Evolutionary conservation across 2,113 vertebrate species (phyloP).

Genomic region (Donacobius atricapilla): DNA sequence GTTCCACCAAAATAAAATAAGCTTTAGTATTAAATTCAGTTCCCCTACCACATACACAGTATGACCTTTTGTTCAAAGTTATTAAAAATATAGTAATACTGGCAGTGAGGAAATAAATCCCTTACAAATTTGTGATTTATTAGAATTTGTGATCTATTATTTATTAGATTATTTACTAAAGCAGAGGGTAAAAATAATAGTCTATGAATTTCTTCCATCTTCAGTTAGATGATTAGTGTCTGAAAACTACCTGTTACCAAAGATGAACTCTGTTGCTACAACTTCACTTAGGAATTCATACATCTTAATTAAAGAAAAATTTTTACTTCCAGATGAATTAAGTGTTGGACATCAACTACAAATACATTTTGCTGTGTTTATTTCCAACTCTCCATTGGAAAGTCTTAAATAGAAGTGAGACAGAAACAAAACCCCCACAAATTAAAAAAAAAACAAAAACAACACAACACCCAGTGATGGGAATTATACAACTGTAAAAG

Average conservation of each 20-base stretch:
- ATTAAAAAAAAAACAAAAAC: background rate
- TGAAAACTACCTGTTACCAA: background rate
- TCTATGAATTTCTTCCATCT: background rate
- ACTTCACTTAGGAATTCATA: background rate
- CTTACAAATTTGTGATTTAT: background rate
- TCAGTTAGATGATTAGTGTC: background rate
- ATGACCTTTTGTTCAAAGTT: background rate
- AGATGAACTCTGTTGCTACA: background rate
- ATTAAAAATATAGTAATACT: background rate
- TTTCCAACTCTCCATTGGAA: background rate
- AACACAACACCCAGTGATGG: background rate
- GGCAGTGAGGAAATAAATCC: background rate
- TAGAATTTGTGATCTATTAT: background rate
- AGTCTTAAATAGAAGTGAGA: background rate
- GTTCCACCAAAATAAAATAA: background rate
- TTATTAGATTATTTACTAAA: background rate
- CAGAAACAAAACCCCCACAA: background rate
- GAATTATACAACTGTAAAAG: background rate
- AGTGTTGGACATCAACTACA: background rate
- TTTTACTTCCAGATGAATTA: background rate
- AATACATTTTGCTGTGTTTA: background rate
- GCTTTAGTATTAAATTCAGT: background rate
- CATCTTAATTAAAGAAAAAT: background rate
- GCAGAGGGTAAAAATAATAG: background rate
- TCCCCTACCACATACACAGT: background rate